These are phyloP conservation scores for Poecilus cupreus DNA, from an alignment of 2,888 invertebrate species.

Conservation along the genomic window DNA sequence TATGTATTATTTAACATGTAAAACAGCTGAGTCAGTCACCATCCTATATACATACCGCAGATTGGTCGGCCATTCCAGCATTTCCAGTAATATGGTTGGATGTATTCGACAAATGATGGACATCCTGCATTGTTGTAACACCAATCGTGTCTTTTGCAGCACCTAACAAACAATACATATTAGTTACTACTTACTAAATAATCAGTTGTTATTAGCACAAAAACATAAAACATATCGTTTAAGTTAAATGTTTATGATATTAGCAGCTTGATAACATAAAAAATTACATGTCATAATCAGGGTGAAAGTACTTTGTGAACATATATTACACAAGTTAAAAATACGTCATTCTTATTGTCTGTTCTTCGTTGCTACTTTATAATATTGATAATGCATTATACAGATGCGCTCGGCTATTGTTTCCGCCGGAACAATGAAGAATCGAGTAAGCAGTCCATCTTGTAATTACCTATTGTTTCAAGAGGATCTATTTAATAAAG, in stretches of 20 bases:
- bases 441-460: background rate
- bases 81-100: conserved; percentile 92
- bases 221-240: no score
- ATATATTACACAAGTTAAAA: conserved; percentile 24
- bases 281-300: background rate
- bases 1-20: no score
- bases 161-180: conserved; percentile 73
- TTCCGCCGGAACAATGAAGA: conserved; percentile 23
- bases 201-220: no score
- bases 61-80: conserved; percentile 86
- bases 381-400: conserved; percentile 36
- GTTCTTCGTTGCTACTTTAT: background rate
- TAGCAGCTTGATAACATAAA: background rate
- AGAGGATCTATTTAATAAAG: conserved; percentile 1
- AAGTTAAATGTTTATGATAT: no score
- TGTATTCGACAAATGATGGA: conserved; percentile 87
- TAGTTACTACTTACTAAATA: background rate
- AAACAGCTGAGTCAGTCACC: no score
- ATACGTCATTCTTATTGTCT: background rate
- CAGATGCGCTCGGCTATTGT: background rate
- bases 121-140: conserved; percentile 89
- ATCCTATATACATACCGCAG: conserved; percentile 79
- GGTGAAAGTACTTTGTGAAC: background rate
- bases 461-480: conserved; percentile 37
- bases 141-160: conserved; percentile 90